phyloP scores from a whole-genome alignment of 2,888 invertebrate species.

The Acanthococcus lagerstroemiae region DNA sequence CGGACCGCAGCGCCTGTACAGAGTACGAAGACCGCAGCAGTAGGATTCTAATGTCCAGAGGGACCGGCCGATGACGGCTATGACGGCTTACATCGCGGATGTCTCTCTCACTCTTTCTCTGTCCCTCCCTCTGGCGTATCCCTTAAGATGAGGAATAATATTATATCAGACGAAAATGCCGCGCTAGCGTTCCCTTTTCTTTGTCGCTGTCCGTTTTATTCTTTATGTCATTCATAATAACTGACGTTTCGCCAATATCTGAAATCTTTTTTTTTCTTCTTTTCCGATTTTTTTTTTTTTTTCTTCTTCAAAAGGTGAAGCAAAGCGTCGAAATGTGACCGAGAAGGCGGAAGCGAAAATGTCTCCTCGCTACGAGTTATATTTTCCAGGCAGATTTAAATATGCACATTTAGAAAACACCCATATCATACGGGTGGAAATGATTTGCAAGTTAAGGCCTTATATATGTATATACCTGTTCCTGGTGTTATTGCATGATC shows the following conservation, averaged over 20 bases:
- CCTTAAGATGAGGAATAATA: conserved; percentile 20
- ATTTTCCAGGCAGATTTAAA: too few relatives aligned
- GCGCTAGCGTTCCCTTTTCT: conserved; percentile 4
- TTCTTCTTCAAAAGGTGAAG: too few relatives aligned
- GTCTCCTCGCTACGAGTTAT: too few relatives aligned
- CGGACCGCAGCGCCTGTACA: neutral
- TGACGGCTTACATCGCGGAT: conserved; percentile 19
- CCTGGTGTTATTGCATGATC: too few relatives aligned
- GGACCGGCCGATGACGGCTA: conserved; percentile 25
- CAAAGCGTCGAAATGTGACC: too few relatives aligned
- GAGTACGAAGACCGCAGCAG: conserved; percentile 16
- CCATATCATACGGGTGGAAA: too few relatives aligned
- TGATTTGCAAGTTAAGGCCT: too few relatives aligned
- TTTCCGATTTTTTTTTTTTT: neutral
- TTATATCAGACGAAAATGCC: conserved; percentile 9
- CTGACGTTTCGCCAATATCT: conserved; percentile 19
- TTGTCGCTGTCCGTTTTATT: conserved; percentile 16
- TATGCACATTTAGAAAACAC: too few relatives aligned
- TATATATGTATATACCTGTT: too few relatives aligned
- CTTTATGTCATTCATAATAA: conserved; percentile 1
- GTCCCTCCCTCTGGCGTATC: conserved; percentile 17
- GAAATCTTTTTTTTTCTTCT: conserved; percentile 5
- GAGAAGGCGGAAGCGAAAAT: too few relatives aligned
- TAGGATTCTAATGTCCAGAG: conserved; percentile 24
- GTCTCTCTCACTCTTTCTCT: too few relatives aligned